phyloP scores from a whole-genome alignment of 1,140 invertebrate genomes.

The Tachypleus tridentatus region DNA sequence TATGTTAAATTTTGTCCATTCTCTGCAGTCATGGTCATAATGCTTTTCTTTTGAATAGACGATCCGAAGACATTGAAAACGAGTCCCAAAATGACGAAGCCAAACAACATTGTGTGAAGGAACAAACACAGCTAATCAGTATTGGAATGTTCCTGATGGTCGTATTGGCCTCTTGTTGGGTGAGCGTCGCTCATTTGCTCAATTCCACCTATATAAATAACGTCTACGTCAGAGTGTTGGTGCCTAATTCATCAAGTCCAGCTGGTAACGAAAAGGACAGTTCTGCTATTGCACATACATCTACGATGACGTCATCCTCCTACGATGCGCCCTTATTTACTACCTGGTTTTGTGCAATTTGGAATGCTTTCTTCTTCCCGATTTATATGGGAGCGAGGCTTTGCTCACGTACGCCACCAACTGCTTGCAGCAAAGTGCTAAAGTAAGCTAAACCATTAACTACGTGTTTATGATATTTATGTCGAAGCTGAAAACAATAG shows the following conservation, averaged over 20 bases:
- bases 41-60: too few relatives aligned
- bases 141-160: conserved; percentile 65
- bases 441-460: conserved; percentile 10
- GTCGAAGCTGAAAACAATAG: too few relatives aligned
- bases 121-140: too few relatives aligned
- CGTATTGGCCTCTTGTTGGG: conserved; percentile 76
- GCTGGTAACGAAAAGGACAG: conserved; percentile 23
- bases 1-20: too few relatives aligned
- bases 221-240: neutral
- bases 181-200: conserved; percentile 72
- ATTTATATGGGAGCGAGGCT: conserved; percentile 63
- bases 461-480: too few relatives aligned
- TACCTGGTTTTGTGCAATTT: conserved; percentile 89
- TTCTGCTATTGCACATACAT: neutral
- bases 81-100: too few relatives aligned
- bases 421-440: conserved; percentile 15
- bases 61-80: too few relatives aligned
- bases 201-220: conserved; percentile 61
- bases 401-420: conserved; percentile 20
- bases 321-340: conserved; percentile 87
- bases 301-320: conserved; percentile 15
- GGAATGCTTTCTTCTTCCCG: conserved; percentile 80
- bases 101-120: too few relatives aligned
- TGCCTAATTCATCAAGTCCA: conserved; percentile 21
- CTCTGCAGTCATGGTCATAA: too few relatives aligned